Percentiles rank a stretch among this genome's conserved stretches.
These are phyloP conservation scores for Gadopsis marmoratus DNA, from an alignment of 2,797 vertebrate genomes.

Conservation along the genomic window DNA sequence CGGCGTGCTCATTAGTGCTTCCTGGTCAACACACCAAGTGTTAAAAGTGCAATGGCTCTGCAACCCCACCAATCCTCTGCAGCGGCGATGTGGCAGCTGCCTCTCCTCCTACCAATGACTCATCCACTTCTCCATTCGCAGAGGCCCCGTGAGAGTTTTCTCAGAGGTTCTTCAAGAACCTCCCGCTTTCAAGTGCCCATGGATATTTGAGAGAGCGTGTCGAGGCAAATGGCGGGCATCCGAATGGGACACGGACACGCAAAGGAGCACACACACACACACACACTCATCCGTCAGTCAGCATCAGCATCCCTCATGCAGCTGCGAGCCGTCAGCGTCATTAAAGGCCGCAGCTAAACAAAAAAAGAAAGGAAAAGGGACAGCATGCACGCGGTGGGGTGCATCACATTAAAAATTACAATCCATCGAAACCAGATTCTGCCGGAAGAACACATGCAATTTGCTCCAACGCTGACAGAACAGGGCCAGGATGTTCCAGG, in stretches of 20 bases:
- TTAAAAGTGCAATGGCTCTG: constrained; percentile 62
- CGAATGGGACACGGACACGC: not conserved
- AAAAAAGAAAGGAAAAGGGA: not conserved
- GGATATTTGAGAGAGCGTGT: constrained; percentile 22
- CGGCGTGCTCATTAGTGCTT: constrained; percentile 75
- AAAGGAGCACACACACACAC: not conserved
- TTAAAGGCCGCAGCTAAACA: constrained; percentile 41
- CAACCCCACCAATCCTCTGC: constrained; percentile 52
- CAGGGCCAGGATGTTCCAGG: constrained; percentile 3
- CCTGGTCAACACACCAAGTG: constrained; percentile 74
- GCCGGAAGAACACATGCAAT: constrained; percentile 11
- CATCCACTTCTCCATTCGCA: constrained; percentile 46
- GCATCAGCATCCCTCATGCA: constrained; percentile 39
- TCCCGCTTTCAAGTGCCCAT: constrained; percentile 32
- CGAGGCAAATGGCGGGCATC: constrained; percentile 22
- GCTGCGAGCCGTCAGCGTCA: constrained; percentile 14
- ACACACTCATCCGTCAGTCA: constrained; percentile 43
- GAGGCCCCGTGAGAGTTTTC: constrained; percentile 34
- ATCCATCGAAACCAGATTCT: constrained; percentile 13
- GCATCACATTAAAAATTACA: constrained; percentile 32
- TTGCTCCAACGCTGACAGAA: constrained; percentile 3
- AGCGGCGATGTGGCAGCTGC: constrained; percentile 69
- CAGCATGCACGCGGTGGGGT: not conserved
- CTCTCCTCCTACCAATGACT: constrained; percentile 68
- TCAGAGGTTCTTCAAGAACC: constrained; percentile 32